Evolutionary conservation across 2,888 invertebrate genomes (phyloP).

Genomic region (Deroplatys truncata): DNA sequence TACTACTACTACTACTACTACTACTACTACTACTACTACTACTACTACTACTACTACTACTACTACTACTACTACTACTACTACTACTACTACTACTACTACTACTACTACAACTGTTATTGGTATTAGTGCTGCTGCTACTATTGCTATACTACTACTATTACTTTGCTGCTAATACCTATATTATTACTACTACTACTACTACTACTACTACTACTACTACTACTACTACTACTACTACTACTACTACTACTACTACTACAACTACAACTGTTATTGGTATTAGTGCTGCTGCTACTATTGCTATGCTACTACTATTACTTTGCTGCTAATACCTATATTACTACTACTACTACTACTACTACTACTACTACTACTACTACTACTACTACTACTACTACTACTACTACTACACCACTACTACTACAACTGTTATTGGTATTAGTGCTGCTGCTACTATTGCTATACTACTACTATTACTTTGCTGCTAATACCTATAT

Average conservation of each 20-base stretch:
- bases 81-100: no score
- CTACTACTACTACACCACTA: not conserved
- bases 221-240: not conserved
- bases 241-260: not conserved
- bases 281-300: no score
- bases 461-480: not conserved
- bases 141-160: not conserved
- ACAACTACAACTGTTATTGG: not conserved
- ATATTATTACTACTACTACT: not conserved
- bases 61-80: no score
- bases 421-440: not conserved
- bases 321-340: not conserved
- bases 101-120: no score
- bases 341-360: not conserved
- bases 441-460: not conserved
- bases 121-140: no score
- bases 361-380: not conserved
- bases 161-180: not conserved
- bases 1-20: not conserved
- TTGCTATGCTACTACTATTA: not conserved
- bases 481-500: not conserved
- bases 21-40: no score
- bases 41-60: no score
- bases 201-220: not conserved
- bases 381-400: not conserved